phyloP scores from a whole-genome alignment of 1,140 invertebrate species.

The Ips nitidus region DNA sequence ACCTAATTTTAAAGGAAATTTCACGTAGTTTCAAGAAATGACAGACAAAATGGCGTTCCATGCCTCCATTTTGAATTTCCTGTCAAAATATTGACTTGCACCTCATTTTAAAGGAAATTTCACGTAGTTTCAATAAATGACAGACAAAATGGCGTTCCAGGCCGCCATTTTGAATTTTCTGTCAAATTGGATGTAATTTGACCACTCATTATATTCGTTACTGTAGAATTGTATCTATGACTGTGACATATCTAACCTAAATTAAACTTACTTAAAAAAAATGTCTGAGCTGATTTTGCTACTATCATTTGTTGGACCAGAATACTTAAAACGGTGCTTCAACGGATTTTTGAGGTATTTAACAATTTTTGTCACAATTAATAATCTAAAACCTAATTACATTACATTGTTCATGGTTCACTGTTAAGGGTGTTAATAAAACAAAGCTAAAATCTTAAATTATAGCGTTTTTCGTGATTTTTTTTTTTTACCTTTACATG shows the following conservation, averaged over 20 bases:
- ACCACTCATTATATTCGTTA: too few species aligned
- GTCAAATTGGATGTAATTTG: too few species aligned
- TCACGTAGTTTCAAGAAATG: too few species aligned
- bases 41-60: too few species aligned
- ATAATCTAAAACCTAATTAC: background rate
- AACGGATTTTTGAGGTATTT: background rate
- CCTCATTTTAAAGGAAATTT: too few species aligned
- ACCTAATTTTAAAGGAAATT: too few species aligned
- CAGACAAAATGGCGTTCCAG: too few species aligned
- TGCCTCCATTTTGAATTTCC: too few species aligned
- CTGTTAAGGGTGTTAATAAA: conserved; percentile 7
- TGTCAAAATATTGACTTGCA: too few species aligned
- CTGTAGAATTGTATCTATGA: background rate
- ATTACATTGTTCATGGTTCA: conserved; percentile 12
- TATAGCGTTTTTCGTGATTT: background rate
- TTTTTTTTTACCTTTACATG: too few species aligned
- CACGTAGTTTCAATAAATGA: too few species aligned
- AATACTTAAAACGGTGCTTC: background rate
- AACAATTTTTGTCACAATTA: background rate
- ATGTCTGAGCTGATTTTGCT: background rate
- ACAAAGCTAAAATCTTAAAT: background rate
- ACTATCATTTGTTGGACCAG: background rate
- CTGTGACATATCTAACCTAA: background rate
- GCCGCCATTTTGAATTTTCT: too few species aligned
- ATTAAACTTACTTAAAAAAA: conserved; percentile 1